Base-by-base conservation (phyloP, 64 coral and sea anemone species). In the Porites australiensis region DNA sequence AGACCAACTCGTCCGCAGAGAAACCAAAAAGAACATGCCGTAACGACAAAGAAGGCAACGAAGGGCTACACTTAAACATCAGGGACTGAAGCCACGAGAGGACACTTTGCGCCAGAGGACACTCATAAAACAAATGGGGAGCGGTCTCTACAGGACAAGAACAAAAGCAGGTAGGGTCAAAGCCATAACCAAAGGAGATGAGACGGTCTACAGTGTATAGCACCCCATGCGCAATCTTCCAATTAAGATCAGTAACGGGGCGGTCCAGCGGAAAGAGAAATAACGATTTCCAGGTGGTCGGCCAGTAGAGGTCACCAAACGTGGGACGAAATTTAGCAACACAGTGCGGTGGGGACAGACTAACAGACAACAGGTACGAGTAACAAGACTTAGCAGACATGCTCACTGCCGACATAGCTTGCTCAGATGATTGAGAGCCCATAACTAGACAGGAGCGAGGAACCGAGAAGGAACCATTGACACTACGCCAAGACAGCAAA, bases 221-320 rank as follows among this genome's bases (percentile, higher is more conserved):
- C 54, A 57, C 86, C 86, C 27, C 27, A 37, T 37, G 27, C 27
- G 27, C 27, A 37, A 37, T 37, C 27, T 37, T 37, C 27, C 27
- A 8, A 75, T 69, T 12, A 0, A 90, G 63, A 11, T 90, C 88
- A 15, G 51, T 75, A 44, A 61, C 86, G 2, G 69, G 86, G 1
- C 86, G 61, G 57, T 81, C 88, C 6, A 72, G 10, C 5, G 58
- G 0, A 4, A 37, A 37, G 27, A 37, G 27, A 37, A 1, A 37
- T 37, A 37, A 37, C 27, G 27, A 37, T 37, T 37, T 16, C 65
- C 88, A 81, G 0, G 88, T 90, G 3, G 66, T 21, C 2, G 50
- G 20, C 88, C 88, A 90, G 19, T 90, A 72, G 0, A 90, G 18
- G 4, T 6, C 0, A 6, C 59, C 88, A 68, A 78, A 89, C 3